Conservation (phyloP, 2,797 vertebrate species). For the Lophotriccus pileatus region DNA sequence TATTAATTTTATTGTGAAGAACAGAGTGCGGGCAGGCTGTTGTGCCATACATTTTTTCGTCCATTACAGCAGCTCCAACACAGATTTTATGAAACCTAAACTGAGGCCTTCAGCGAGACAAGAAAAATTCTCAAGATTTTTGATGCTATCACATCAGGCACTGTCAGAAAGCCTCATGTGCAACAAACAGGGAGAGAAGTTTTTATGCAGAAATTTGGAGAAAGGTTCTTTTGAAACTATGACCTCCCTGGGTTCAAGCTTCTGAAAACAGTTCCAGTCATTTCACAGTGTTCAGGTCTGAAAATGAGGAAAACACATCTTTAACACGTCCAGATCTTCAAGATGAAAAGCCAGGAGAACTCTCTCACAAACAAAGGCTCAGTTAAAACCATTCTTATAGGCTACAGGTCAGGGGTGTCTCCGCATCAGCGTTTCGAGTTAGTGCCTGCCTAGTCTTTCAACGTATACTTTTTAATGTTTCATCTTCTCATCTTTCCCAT, state of each 20-base stretch:
- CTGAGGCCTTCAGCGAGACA: neutral
- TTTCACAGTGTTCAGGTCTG: neutral
- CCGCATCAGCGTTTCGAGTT: neutral
- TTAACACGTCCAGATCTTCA: neutral
- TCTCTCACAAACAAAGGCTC: neutral
- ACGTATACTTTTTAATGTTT: neutral
- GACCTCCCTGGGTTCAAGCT: neutral
- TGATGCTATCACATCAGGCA: neutral
- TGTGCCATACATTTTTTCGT: slow-evolving; percentile 1
- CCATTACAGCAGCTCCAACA: neutral
- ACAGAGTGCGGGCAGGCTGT: neutral
- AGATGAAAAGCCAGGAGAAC: neutral
- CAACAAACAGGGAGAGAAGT: neutral
- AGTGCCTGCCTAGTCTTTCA: neutral
- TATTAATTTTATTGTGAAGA: slow-evolving; percentile 36
- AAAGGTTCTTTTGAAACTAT: slow-evolving; percentile 2
- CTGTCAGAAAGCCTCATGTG: neutral
- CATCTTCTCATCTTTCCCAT: neutral
- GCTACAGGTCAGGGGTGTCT: neutral
- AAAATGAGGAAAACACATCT: neutral
- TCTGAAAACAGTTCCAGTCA: neutral
- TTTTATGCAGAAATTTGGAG: neutral
- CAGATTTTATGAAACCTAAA: slow-evolving; percentile 1
- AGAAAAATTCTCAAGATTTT: slow-evolving; percentile 24
- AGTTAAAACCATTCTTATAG: neutral